phyloP scores from a whole-genome alignment of 2,888 invertebrate genomes.

The Agelastica alni region DNA sequence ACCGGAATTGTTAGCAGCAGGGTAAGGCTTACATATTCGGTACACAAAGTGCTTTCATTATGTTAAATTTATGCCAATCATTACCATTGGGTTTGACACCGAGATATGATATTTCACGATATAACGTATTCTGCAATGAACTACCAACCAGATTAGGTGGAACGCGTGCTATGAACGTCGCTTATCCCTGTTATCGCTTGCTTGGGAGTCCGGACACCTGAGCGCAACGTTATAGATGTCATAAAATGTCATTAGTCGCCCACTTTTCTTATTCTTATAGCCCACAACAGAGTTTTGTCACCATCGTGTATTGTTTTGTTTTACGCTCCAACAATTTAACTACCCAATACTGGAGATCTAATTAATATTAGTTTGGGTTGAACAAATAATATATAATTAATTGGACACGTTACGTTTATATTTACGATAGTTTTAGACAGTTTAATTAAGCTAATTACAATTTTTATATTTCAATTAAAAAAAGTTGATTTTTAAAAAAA shows the following conservation, averaged over 20 bases:
- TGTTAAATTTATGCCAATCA: constrained; percentile 58
- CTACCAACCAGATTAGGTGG: constrained; percentile 52
- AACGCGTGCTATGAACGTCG: constrained; percentile 45
- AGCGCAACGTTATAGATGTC: constrained; percentile 46
- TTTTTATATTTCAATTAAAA: too few species aligned
- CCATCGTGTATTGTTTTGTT: constrained; percentile 21
- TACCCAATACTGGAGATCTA: constrained; percentile 17
- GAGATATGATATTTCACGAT: constrained; percentile 57
- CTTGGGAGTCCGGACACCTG: constrained; percentile 56
- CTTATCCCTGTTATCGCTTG: constrained; percentile 58
- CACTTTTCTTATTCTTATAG: constrained; percentile 33
- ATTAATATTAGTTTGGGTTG: constrained; percentile 15
- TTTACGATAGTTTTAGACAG: constrained; percentile 1
- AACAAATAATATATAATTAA: constrained; percentile 11
- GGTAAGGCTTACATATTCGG: constrained; percentile 41
- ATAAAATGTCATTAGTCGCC: constrained; percentile 48
- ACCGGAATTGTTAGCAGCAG: constrained; percentile 40
- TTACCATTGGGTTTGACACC: constrained; percentile 57
- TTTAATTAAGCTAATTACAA: too few species aligned
- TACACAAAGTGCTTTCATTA: constrained; percentile 55
- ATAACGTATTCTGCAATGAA: constrained; percentile 53
- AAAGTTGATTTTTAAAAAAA: too few species aligned
- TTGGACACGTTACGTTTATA: not conserved
- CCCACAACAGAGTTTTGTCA: constrained; percentile 22
- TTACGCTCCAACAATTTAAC: constrained; percentile 17